Evolutionary conservation across 2,888 invertebrate genomes (phyloP).

Genomic region (Dilophus febrilis): DNA sequence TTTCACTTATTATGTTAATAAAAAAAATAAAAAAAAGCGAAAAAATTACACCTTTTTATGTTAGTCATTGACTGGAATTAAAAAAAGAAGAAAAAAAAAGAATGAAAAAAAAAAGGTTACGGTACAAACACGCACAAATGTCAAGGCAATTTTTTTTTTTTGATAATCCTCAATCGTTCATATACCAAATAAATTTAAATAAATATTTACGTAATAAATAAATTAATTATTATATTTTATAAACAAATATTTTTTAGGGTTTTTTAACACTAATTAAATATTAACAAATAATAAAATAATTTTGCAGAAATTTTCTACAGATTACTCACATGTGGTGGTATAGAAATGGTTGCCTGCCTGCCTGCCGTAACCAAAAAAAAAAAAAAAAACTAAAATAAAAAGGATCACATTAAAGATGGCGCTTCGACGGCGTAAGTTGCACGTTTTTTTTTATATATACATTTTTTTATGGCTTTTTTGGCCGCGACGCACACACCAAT

Average conservation of each 20-base stretch:
- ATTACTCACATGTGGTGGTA: constrained; percentile 61
- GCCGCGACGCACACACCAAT: no score
- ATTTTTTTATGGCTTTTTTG: no score
- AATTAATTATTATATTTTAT: no score
- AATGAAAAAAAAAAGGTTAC: not conserved
- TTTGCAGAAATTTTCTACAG: constrained; percentile 4
- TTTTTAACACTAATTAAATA: not conserved
- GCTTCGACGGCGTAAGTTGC: no score
- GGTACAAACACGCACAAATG: not conserved
- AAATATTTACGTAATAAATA: no score
- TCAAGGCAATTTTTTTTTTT: not conserved
- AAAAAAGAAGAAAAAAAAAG: not conserved
- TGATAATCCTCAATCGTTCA: not conserved
- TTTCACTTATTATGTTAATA: not conserved
- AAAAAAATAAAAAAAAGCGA: not conserved
- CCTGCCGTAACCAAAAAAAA: no score
- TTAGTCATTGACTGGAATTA: not conserved
- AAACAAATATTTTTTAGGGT: no score
- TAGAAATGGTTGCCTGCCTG: constrained; percentile 71
- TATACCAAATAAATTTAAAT: no score
- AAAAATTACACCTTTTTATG: not conserved
- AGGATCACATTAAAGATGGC: no score
- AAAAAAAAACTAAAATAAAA: no score
- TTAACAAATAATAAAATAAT: constrained; percentile 4
- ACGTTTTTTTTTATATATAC: no score